Evolutionary conservation across 2,797 vertebrate species (phyloP), one percentile per base, ranked within the genome.

Genomic region (Pangasius sanitwongsei): DNA sequence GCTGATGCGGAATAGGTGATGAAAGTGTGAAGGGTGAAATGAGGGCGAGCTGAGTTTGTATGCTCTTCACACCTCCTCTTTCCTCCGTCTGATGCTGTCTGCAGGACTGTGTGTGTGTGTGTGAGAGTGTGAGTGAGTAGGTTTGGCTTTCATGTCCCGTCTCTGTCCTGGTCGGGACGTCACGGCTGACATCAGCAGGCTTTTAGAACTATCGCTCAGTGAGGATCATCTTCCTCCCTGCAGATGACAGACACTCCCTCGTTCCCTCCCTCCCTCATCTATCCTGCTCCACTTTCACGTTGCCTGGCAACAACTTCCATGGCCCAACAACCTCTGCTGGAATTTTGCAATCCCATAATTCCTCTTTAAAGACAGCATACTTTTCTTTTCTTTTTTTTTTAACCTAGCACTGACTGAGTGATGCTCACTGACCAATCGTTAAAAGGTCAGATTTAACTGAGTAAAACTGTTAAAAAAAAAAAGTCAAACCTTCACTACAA

Each of bases 231-330:
- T 94, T 91, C 89, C 91, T 83, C 65, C 75, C 89, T 84, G 74
- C 8, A 88, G 87, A 89, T 91, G 88, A 92, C 88, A 88, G 88
- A 89, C 87, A 81, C 25, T 83, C 53, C 53, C 86, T 57, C 67
- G 50, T 72, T 59, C 78, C 55, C 77, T 69, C 77, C 25, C 53
- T 72, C 55, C 75, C 81, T 86, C 77, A 55, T 77, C 87, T 86
- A 81, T 91, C 91, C 93, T 92, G 91, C 89, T 93, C 93, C 91
- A 93, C 80, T 91, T 90, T 90, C 50, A 87, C 87, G 92, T 92
- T 93, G 91, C 93, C 89, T 88, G 88, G 92, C 92, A 93, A 93
- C 90, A 48, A 82, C 92, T 92, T 94, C 94, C 57, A 48, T 57
- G 48, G 70, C 74, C 90, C 53, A 83, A 86, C 53, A 89, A 86